phyloP scores from a whole-genome alignment of 2,113 vertebrate species.

The Myotis brandtii region DNA sequence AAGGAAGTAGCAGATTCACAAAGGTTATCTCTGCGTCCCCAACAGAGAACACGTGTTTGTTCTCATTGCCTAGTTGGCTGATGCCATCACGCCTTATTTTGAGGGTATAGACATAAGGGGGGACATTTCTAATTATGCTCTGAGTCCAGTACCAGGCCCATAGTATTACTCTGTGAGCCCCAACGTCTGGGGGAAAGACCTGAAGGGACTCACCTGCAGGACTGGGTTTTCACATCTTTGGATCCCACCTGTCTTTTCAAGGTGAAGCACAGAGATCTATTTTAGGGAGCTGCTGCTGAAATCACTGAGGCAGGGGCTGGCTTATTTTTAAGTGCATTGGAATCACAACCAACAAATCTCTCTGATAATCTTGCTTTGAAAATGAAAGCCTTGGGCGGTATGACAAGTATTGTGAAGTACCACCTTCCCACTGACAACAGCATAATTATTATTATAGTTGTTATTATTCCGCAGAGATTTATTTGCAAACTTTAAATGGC shows the following conservation, averaged over 20 bases:
- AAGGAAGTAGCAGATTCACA: background rate
- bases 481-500: slow-evolving; percentile 69
- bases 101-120: background rate
- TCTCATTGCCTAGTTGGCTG: background rate
- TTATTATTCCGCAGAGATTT: slow-evolving; percentile 61
- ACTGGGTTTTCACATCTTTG: background rate
- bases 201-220: background rate
- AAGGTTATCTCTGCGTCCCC: background rate
- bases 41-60: background rate
- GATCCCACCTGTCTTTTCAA: background rate
- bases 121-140: background rate
- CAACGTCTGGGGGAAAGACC: background rate
- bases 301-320: background rate
- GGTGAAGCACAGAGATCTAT: background rate
- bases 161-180: background rate
- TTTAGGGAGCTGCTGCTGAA: background rate
- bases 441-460: slow-evolving; percentile 32
- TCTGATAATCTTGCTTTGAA: slow-evolving; percentile 35
- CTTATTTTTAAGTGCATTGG: slow-evolving; percentile 30
- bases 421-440: slow-evolving; percentile 38
- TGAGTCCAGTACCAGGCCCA: background rate
- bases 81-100: background rate
- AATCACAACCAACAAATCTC: slow-evolving; percentile 16
- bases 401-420: slow-evolving; percentile 59
- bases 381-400: slow-evolving; percentile 56